A percentile compares a stretch with the other conserved stretches of the same genome.
phyloP scores from a whole-genome alignment of 2,113 vertebrate species.

The Silurus asotus region DNA sequence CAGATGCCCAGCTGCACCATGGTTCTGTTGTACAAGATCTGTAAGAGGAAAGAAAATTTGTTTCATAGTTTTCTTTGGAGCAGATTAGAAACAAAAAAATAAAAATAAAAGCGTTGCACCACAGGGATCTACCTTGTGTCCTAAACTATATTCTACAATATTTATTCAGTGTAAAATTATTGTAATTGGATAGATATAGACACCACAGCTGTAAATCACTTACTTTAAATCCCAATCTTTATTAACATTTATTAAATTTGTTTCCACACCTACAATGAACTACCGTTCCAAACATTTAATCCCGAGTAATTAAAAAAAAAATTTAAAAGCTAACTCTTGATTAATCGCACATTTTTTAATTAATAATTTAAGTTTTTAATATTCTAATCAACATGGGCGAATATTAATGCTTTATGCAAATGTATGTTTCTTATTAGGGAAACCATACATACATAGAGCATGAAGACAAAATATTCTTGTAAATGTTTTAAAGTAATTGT shows the following conservation, averaged over 20 bases:
- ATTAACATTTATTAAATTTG: background rate
- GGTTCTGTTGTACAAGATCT: conserved; percentile 93
- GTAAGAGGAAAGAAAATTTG: background rate
- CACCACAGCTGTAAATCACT: background rate
- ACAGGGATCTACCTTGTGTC: background rate
- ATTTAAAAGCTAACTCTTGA: too few relatives aligned
- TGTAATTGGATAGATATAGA: background rate
- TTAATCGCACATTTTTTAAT: too few relatives aligned
- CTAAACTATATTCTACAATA: background rate
- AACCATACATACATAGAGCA: too few relatives aligned
- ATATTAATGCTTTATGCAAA: too few relatives aligned
- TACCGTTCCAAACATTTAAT: too few relatives aligned
- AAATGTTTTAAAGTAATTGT: too few relatives aligned
- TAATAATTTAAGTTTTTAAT: too few relatives aligned
- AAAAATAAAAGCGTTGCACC: background rate
- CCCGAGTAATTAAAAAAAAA: too few relatives aligned
- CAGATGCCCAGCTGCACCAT: conserved; percentile 94
- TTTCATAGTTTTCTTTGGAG: background rate
- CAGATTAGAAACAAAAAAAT: background rate
- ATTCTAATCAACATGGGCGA: too few relatives aligned
- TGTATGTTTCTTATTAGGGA: too few relatives aligned
- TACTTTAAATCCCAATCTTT: background rate
- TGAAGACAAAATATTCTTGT: too few relatives aligned
- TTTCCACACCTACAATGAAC: background rate
- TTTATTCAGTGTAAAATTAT: background rate